A percentile compares a stretch with the other conserved stretches of the same genome.
Evolutionary conservation across 2,113 vertebrate species (phyloP).

Genomic region (Anoura caudifer): DNA sequence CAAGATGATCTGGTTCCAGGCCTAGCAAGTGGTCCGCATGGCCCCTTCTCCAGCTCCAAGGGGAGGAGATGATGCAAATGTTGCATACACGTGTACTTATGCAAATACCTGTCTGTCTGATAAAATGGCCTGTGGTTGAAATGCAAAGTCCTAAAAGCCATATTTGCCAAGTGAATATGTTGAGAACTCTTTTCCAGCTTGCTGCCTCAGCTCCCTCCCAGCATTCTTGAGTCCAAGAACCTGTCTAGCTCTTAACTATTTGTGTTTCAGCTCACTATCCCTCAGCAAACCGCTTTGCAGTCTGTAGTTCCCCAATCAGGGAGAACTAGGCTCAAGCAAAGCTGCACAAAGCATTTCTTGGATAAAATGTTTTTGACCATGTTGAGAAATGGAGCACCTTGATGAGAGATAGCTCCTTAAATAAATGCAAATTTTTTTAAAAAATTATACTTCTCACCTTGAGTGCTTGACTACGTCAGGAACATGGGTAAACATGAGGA

Average conservation of each 20-base stretch:
- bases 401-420: not conserved
- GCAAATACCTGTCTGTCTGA: not conserved
- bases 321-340: not conserved
- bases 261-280: not conserved
- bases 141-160: not conserved
- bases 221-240: not conserved
- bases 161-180: not conserved
- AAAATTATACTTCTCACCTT: not conserved
- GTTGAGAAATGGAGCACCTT: not conserved
- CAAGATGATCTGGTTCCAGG: not conserved
- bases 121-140: not conserved
- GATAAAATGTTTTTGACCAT: conserved; percentile 24
- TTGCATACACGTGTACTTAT: not conserved
- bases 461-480: not conserved
- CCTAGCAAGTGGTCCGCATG: not conserved
- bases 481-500: not conserved
- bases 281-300: not conserved
- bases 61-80: not conserved
- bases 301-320: not conserved
- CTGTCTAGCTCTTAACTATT: not conserved
- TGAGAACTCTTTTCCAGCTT: not conserved
- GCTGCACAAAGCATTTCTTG: not conserved
- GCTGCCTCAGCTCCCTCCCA: not conserved
- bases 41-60: not conserved
- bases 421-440: not conserved